Evolutionary conservation across 2,113 vertebrate species (phyloP).

Genomic region (Clupea harengus): DNA sequence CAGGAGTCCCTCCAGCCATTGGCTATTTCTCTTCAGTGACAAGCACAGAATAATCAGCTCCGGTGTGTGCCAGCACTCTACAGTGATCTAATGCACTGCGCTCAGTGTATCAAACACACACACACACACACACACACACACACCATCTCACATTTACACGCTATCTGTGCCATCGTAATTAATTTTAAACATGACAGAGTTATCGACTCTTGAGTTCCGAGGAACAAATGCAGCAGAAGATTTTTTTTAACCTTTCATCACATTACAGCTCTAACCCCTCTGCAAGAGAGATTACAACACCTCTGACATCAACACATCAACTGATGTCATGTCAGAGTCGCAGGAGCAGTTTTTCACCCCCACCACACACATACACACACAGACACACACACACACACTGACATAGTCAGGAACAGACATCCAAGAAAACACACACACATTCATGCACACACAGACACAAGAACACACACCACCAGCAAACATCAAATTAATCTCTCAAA

Average conservation of each 20-base stretch:
- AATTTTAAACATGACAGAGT: neutral
- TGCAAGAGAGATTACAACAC: neutral
- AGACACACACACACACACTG: neutral
- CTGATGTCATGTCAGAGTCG: neutral
- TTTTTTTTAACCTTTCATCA: neutral
- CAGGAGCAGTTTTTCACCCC: neutral
- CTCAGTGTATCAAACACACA: neutral
- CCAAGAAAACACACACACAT: neutral
- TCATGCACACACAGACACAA: slow-evolving; percentile 27
- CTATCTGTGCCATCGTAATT: neutral
- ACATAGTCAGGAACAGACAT: too few species aligned
- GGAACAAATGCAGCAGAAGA: neutral
- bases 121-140: neutral
- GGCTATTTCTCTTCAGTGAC: neutral
- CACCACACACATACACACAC: neutral
- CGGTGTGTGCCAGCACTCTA: neutral
- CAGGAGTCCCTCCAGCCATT: neutral
- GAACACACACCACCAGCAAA: slow-evolving; percentile 4
- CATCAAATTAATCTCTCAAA: neutral
- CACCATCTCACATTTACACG: neutral
- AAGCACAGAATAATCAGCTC: slow-evolving; percentile 3
- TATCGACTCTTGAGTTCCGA: neutral
- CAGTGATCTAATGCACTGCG: neutral
- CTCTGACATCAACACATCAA: neutral
- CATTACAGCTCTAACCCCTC: neutral